Evolutionary conservation across 2,113 vertebrate genomes (phyloP).

Genomic region (Sinocyclocheilus grahami): DNA sequence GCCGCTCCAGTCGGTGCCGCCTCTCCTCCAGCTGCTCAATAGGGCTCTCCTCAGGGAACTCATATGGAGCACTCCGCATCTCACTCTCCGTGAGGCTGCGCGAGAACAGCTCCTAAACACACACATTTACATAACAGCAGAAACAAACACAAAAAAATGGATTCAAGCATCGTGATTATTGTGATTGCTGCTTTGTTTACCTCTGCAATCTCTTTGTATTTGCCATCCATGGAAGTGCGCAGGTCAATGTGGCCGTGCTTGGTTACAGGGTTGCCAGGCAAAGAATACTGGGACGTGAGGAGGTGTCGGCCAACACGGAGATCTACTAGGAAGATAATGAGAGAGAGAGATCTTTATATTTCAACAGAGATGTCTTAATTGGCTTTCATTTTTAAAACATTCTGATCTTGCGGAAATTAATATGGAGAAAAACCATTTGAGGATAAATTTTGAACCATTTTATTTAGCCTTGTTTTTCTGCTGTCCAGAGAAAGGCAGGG

Average conservation of each 20-base stretch:
- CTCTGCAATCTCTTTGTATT: constrained; percentile 97
- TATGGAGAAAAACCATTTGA: neutral
- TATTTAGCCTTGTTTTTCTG: constrained; percentile 10
- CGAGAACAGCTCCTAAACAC: constrained; percentile 80
- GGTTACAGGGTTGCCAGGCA: constrained; percentile 86
- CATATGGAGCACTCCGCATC: constrained; percentile 84
- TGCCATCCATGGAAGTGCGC: constrained; percentile 96
- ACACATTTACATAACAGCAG: neutral
- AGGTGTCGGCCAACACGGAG: constrained; percentile 77
- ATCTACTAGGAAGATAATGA: constrained; percentile 71
- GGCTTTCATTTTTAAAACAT: neutral
- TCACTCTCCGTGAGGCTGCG: constrained; percentile 84
- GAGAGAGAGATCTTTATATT: constrained; percentile 1
- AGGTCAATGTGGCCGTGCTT: constrained; percentile 91
- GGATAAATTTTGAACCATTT: neutral
- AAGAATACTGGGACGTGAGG: constrained; percentile 87
- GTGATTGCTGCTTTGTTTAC: constrained; percentile 65
- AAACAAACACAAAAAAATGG: neutral
- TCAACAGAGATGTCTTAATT: neutral
- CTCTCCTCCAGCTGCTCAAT: constrained; percentile 87
- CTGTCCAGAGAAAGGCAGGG: constrained; percentile 12
- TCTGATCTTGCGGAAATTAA: neutral
- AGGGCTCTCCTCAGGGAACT: constrained; percentile 86
- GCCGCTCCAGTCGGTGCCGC: constrained; percentile 82
- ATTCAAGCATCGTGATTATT: neutral